A percentile compares a stretch with the other conserved stretches of the same genome.
phyloP scores from a whole-genome alignment of 2,888 invertebrate species.

The Vanessa cardui region DNA sequence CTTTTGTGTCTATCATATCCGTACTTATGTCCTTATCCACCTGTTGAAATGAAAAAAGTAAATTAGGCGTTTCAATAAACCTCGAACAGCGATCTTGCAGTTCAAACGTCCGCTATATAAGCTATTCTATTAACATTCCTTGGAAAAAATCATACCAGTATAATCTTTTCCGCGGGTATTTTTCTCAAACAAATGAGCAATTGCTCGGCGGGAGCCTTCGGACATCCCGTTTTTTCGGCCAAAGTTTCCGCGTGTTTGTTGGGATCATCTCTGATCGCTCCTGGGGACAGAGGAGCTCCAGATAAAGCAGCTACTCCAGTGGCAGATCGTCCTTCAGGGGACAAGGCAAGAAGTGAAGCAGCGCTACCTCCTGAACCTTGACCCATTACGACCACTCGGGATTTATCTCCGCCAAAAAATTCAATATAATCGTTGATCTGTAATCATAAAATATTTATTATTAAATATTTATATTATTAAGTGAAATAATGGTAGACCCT shows the following conservation, averaged over 20 bases:
- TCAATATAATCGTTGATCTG: conserved; percentile 86
- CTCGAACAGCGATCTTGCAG: too few species aligned
- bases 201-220: conserved; percentile 80
- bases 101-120: neutral
- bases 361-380: conserved; percentile 91
- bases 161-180: conserved; percentile 69
- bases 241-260: conserved; percentile 83
- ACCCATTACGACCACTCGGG: conserved; percentile 87
- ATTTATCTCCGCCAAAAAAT: conserved; percentile 90
- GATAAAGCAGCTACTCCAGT: conserved; percentile 88
- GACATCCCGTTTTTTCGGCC: conserved; percentile 85
- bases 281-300: conserved; percentile 88
- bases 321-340: conserved; percentile 84
- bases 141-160: conserved; percentile 54
- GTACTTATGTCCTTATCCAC: conserved; percentile 84
- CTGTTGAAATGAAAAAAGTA: conserved; percentile 51
- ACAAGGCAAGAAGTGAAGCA: conserved; percentile 86
- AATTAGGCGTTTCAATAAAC: neutral
- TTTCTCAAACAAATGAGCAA: conserved; percentile 86
- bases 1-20: conserved; percentile 80
- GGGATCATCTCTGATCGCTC: conserved; percentile 86
- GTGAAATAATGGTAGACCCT: too few species aligned
- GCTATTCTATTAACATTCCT: too few species aligned
- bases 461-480: too few species aligned
- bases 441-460: neutral